These are phyloP conservation scores for Podarcis lilfordi DNA, from an alignment of 2,797 vertebrate genomes.

Conservation along the genomic window DNA sequence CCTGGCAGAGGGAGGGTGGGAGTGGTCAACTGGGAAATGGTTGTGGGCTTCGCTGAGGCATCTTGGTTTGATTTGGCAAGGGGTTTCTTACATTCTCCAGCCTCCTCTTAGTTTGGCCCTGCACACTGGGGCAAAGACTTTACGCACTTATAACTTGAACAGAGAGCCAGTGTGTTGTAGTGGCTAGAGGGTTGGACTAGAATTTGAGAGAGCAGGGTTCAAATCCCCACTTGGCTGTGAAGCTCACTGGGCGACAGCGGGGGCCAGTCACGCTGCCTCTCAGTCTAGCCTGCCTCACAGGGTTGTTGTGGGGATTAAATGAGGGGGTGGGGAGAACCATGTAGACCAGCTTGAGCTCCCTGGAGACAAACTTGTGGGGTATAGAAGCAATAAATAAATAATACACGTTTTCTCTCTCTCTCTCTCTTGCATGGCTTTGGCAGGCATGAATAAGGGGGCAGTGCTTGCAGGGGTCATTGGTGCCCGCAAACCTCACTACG, in stretches of 20 bases:
- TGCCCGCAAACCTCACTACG: constrained; percentile 94
- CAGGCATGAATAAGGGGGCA: constrained; percentile 93
- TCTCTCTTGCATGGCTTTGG: fast-evolving
- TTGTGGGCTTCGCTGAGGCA: background rate
- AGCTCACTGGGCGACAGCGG: too few species aligned
- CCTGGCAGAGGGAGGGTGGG: too few species aligned
- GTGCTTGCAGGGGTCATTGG: constrained; percentile 95
- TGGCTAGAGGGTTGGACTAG: too few species aligned
- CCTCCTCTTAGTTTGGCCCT: background rate
- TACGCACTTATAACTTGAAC: background rate
- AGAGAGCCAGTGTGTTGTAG: too few species aligned
- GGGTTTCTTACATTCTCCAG: background rate
- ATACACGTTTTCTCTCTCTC: too few species aligned
- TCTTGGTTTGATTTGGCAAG: background rate
- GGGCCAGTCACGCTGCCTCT: too few species aligned
- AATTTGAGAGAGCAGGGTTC: too few species aligned
- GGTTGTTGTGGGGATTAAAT: too few species aligned
- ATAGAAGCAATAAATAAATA: too few species aligned
- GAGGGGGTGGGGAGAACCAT: background rate
- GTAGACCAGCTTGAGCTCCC: background rate
- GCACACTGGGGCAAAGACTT: background rate
- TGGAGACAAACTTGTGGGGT: background rate
- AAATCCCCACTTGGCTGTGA: too few species aligned
- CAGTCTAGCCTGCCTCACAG: too few species aligned
- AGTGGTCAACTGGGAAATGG: background rate